phyloP scores from a whole-genome alignment of 2,113 vertebrate genomes.

The Ptilonorhynchus violaceus region DNA sequence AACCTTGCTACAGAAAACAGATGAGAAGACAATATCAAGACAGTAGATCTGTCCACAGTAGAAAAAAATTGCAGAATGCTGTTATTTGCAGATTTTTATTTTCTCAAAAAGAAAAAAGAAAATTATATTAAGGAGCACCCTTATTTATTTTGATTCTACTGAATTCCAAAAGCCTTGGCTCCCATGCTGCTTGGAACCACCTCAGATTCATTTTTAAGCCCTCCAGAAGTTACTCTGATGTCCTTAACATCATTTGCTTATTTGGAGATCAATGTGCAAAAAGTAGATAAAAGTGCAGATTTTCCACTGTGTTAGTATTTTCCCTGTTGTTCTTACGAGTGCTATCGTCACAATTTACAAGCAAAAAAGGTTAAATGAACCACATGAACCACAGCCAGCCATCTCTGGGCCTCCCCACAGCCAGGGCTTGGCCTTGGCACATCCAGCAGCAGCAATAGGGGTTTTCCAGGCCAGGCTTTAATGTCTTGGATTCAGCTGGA shows the following conservation, averaged over 20 bases:
- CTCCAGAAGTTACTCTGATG: neutral
- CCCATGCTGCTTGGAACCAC: neutral
- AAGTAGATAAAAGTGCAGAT: neutral
- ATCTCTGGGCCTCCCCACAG: rapidly evolving
- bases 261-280: neutral
- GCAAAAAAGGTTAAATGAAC: neutral
- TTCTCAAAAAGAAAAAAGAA: neutral
- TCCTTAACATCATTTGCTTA: neutral
- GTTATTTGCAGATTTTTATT: neutral
- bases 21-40: neutral
- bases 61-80: neutral
- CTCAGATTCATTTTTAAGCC: neutral
- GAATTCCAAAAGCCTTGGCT: neutral
- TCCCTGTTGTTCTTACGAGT: neutral
- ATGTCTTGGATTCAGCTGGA: neutral
- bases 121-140: neutral
- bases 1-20: neutral
- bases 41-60: neutral
- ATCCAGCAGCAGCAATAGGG: neutral
- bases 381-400: neutral
- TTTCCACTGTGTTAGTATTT: neutral
- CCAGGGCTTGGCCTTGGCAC: neutral
- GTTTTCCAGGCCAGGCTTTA: neutral
- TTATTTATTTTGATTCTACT: neutral
- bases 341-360: neutral